Base-by-base conservation (phyloP, 2,113 vertebrate species). In the Calcarius ornatus region DNA sequence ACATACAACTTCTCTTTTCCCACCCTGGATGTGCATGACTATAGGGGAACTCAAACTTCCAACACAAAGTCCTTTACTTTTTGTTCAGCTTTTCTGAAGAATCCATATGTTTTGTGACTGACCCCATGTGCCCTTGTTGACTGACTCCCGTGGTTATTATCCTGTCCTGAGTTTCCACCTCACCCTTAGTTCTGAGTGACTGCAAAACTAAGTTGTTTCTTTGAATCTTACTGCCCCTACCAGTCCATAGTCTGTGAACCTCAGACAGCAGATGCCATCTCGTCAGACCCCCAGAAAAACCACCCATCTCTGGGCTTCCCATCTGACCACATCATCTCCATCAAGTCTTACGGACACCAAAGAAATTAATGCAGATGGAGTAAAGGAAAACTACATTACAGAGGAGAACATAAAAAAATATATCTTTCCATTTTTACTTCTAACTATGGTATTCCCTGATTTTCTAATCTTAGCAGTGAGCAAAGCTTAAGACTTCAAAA, bases 1-100 rank as follows among this genome's bases (percentile, higher is more conserved):
- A 77, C 2, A 43, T 7, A 38, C 15, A 68, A 27, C 8, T 51
- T 71, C 57, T 40, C 23, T 80, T 53, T 54, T 64, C 28, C 35
- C 17, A 71, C 17, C 5, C 43, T 43, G 13, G 8, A 65, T 1
- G 1, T 8, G 2, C 8, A 31, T 6, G 2, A 40, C 50, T n/a
- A 27, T 1, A 64, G 18, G 2, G 20, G 6, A 89, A 47, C 59
- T 56, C 38, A 10, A 43, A 33, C 19, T 71, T 71, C 28, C 31
- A 88, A 37, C 40, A 71, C 3, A 54, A 7, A 27, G 4, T n/a
- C 9, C 35, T 72, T 83, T 42, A 57, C 47, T 56, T 9, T 40
- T 69, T 60, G 20, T 33, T 78, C n/a, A 70, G 7, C 28, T 88
- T 78, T 48, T 40, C 17, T 65, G 31, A 84, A 73, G 27, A 59